Evolutionary conservation across 2,113 vertebrate species (phyloP).

Genomic region (Albula goreensis): DNA sequence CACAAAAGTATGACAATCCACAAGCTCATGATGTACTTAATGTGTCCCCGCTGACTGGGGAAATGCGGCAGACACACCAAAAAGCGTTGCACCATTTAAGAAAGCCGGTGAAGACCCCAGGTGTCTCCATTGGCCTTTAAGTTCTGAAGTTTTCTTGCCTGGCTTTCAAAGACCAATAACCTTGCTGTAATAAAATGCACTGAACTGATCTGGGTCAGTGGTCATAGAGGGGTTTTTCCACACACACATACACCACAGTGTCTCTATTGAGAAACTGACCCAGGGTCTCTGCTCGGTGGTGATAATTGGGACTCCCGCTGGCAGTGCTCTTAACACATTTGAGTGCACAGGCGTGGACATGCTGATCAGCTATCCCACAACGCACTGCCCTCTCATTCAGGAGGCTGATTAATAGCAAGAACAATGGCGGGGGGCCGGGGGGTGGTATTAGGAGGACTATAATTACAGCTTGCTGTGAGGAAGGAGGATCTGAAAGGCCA

Average conservation of each 20-base stretch:
- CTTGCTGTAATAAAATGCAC: too few species aligned
- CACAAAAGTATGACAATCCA: too few species aligned
- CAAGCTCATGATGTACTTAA: too few species aligned
- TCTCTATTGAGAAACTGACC: background rate
- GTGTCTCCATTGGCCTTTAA: too few species aligned
- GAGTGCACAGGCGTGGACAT: conserved; percentile 9
- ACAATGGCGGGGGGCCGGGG: background rate
- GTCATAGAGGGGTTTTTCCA: background rate
- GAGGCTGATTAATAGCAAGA: conserved; percentile 17
- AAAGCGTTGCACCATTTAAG: too few species aligned
- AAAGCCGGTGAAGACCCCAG: too few species aligned
- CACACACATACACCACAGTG: background rate
- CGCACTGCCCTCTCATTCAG: background rate
- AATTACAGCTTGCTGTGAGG: conserved; percentile 37
- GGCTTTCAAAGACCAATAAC: too few species aligned
- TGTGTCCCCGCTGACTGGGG: too few species aligned
- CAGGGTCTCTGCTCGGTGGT: background rate
- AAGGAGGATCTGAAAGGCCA: conserved; percentile 16
- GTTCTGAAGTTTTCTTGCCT: too few species aligned
- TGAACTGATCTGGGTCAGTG: background rate
- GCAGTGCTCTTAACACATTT: conserved; percentile 26
- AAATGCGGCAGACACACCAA: too few species aligned
- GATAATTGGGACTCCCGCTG: conserved; percentile 36
- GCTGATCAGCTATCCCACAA: background rate
- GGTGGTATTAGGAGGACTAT: conserved; percentile 21